Evolutionary conservation across 2,888 invertebrate species (phyloP).

Genomic region (Malthinus flaveolus): DNA sequence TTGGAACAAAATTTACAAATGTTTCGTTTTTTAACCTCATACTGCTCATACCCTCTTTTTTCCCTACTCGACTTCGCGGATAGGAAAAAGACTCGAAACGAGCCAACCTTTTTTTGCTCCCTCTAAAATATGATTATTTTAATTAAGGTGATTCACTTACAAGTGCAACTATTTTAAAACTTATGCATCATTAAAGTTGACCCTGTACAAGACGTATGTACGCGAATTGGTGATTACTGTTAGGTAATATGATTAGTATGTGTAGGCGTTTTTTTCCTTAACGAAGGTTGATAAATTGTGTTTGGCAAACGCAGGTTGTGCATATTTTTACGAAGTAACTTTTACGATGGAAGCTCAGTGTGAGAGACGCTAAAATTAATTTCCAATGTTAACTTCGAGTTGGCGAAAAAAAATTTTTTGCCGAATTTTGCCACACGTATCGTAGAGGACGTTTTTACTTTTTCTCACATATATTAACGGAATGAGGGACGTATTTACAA

Average conservation of each 20-base stretch:
- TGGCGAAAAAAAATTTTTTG: constrained; percentile 6
- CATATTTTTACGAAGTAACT: constrained; percentile 4
- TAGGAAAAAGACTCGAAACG: no score
- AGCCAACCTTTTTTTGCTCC: no score
- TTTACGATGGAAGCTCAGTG: no score
- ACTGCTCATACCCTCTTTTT: no score
- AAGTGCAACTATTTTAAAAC: constrained; percentile 18
- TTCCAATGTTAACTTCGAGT: no score
- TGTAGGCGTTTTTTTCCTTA: constrained; percentile 12
- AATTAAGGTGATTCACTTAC: neutral
- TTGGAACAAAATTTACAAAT: no score
- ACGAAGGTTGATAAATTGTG: constrained; percentile 18
- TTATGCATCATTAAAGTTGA: constrained; percentile 20
- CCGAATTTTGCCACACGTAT: neutral
- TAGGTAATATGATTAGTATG: constrained; percentile 21
- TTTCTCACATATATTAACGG: constrained; percentile 16
- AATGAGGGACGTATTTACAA: constrained; percentile 30
- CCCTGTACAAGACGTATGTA: constrained; percentile 11
- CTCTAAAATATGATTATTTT: no score
- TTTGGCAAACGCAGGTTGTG: constrained; percentile 18
- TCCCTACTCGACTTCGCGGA: no score
- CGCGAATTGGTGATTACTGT: constrained; percentile 14
- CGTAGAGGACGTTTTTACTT: neutral
- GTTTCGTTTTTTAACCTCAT: no score
- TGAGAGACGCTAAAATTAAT: no score